These are phyloP conservation scores for Australoheros scitulus DNA, from an alignment of 2,113 vertebrate species.

Conservation along the genomic window DNA sequence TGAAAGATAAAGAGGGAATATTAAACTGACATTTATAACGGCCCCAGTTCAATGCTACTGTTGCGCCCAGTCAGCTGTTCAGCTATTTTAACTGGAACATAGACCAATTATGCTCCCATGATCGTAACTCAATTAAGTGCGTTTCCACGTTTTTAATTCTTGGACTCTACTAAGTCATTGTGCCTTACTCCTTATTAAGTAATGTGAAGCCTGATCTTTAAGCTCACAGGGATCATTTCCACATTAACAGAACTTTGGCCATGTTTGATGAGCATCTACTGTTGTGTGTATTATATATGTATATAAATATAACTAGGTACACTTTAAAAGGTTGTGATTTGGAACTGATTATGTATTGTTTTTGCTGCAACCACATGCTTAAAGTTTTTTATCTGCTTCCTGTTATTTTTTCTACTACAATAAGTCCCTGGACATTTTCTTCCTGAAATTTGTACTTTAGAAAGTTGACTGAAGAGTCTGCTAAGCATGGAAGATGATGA, in stretches of 20 bases:
- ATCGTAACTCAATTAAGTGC: neutral
- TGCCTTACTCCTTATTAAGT: neutral
- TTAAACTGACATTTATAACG: neutral
- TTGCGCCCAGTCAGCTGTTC: neutral
- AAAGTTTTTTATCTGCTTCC: neutral
- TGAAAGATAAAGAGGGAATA: neutral
- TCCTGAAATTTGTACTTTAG: neutral
- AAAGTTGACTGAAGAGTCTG: neutral
- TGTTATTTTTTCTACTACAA: accelerated
- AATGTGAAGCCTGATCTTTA: neutral
- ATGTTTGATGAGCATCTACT: neutral
- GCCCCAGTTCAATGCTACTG: neutral
- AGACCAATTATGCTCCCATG: neutral
- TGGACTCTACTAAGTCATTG: neutral
- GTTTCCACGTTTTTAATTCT: neutral
- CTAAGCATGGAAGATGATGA: neutral
- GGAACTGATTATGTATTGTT: neutral
- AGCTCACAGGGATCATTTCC: neutral
- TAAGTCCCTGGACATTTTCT: neutral
- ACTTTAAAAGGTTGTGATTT: neutral
- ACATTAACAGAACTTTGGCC: neutral
- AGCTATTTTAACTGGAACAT: neutral
- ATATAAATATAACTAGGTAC: neutral
- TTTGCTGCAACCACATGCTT: neutral
- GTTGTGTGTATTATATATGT: too few relatives aligned